phyloP scores from a whole-genome alignment of 2,888 invertebrate genomes.

The Drosophila quinaria region DNA sequence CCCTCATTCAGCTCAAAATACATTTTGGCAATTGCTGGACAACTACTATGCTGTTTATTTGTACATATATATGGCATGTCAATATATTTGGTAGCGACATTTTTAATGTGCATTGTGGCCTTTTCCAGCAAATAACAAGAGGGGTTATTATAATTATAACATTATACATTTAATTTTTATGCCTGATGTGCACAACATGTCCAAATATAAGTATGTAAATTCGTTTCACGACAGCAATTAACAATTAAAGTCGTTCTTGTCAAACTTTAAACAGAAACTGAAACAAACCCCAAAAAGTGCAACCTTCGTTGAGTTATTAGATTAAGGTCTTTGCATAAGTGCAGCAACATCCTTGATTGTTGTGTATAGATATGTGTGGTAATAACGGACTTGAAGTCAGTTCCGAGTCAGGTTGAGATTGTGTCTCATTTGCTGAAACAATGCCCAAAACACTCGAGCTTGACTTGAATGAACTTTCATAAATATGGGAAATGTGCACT shows the following conservation, averaged over 20 bases:
- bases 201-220: conserved; percentile 60
- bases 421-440: conserved; percentile 21
- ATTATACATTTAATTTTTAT: conserved; percentile 65
- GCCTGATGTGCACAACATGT: conserved; percentile 55
- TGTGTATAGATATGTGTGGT: conserved; percentile 10
- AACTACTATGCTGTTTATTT: conserved; percentile 17
- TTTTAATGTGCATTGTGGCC: conserved; percentile 74
- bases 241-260: conserved; percentile 72
- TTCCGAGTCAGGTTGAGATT: conserved; percentile 43
- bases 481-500: conserved; percentile 32
- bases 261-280: conserved; percentile 38
- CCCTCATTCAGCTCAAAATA: conserved; percentile 28
- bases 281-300: conserved; percentile 28
- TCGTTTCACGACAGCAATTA: conserved; percentile 57
- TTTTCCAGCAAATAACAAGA: conserved; percentile 56
- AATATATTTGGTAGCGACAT: conserved; percentile 31
- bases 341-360: conserved; percentile 62
- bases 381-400: conserved; percentile 28
- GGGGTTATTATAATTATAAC: conserved; percentile 76
- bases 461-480: conserved; percentile 58
- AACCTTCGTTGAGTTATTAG: conserved; percentile 74
- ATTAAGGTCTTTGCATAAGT: conserved; percentile 72
- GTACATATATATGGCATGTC: conserved; percentile 10
- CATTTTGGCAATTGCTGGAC: conserved; percentile 19
- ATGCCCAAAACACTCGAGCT: conserved; percentile 34